Evolutionary conservation across 2,888 invertebrate genomes (phyloP).

Genomic region (Amorpha juglandis): DNA sequence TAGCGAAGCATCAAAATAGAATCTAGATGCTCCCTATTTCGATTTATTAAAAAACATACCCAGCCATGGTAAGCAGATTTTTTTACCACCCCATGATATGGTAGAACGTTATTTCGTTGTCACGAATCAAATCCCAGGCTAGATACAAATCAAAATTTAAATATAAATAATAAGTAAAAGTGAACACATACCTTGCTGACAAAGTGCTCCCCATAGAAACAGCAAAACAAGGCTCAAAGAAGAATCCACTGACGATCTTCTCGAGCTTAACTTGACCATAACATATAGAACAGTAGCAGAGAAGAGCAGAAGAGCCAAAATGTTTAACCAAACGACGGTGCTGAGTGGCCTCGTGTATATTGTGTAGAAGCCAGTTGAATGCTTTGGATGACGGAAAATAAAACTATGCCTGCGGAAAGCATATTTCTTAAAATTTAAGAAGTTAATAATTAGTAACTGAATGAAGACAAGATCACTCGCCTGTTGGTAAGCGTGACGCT

Average conservation of each 20-base stretch:
- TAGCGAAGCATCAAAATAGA: too few relatives aligned
- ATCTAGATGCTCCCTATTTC: too few relatives aligned
- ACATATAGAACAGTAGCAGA: slow-evolving; percentile 49
- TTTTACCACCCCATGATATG: too few relatives aligned
- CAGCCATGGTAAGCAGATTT: too few relatives aligned
- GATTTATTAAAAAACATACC: too few relatives aligned
- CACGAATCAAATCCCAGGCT: too few relatives aligned
- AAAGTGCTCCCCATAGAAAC: slow-evolving; percentile 71
- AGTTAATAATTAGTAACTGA: too few relatives aligned
- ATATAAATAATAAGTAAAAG: background rate
- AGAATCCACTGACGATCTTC: slow-evolving; percentile 45
- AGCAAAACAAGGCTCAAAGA: slow-evolving; percentile 75
- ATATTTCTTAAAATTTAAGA: slow-evolving; percentile 11
- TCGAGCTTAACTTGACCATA: slow-evolving; percentile 52
- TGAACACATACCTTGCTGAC: slow-evolving; percentile 72
- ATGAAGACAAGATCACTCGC: too few relatives aligned
- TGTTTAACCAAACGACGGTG: slow-evolving; percentile 83
- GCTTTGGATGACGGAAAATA: slow-evolving; percentile 88
- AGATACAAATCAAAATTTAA: too few relatives aligned
- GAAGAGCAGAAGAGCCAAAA: slow-evolving; percentile 60
- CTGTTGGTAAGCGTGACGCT: too few relatives aligned
- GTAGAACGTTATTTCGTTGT: too few relatives aligned
- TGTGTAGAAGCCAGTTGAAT: slow-evolving; percentile 82
- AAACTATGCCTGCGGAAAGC: slow-evolving; percentile 83
- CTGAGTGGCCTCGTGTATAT: slow-evolving; percentile 87